Evolutionary conservation across 2,888 invertebrate species (phyloP).

Genomic region (Eugnorisma glareosa): DNA sequence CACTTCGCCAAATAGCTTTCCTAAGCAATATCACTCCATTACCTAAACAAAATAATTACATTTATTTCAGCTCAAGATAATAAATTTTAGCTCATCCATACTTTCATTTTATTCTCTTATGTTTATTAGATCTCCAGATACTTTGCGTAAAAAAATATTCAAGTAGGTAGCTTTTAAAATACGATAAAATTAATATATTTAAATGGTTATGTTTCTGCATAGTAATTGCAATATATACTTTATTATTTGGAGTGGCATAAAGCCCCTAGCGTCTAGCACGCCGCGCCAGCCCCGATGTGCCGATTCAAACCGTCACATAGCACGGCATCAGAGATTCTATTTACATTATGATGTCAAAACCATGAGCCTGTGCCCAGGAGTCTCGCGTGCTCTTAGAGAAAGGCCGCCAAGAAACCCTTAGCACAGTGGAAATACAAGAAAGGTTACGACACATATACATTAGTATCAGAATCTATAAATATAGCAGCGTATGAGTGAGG

Average conservation of each 20-base stretch:
- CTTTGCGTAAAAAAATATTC: slow-evolving; percentile 66
- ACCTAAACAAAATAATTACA: slow-evolving; percentile 82
- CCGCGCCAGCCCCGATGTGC: slow-evolving; percentile 5
- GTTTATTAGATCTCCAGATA: slow-evolving; percentile 76
- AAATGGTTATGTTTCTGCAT: slow-evolving; percentile 50
- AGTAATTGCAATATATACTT: slow-evolving; percentile 48
- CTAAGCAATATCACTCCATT: slow-evolving; percentile 84
- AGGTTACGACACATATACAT: slow-evolving; percentile 11
- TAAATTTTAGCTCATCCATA: slow-evolving; percentile 76
- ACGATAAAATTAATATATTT: slow-evolving; percentile 62
- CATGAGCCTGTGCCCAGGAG: neutral
- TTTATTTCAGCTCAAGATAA: slow-evolving; percentile 78
- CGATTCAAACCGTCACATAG: slow-evolving; percentile 16
- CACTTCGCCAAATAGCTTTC: slow-evolving; percentile 84
- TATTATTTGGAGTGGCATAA: slow-evolving; percentile 45
- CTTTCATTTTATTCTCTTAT: slow-evolving; percentile 72
- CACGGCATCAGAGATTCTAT: slow-evolving; percentile 40
- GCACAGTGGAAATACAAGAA: slow-evolving; percentile 8
- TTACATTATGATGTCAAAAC: slow-evolving; percentile 35
- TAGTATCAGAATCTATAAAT: slow-evolving; percentile 36
- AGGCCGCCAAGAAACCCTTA: slow-evolving; percentile 2
- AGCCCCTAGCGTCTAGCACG: slow-evolving; percentile 23
- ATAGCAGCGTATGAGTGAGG: neutral
- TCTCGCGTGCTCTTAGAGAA: slow-evolving; percentile 9
- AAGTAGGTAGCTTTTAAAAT: slow-evolving; percentile 60